Percentiles rank a stretch among this genome's conserved stretches.
Evolutionary conservation across 2,888 invertebrate genomes (phyloP).

Genomic region (Campoletis raptor): DNA sequence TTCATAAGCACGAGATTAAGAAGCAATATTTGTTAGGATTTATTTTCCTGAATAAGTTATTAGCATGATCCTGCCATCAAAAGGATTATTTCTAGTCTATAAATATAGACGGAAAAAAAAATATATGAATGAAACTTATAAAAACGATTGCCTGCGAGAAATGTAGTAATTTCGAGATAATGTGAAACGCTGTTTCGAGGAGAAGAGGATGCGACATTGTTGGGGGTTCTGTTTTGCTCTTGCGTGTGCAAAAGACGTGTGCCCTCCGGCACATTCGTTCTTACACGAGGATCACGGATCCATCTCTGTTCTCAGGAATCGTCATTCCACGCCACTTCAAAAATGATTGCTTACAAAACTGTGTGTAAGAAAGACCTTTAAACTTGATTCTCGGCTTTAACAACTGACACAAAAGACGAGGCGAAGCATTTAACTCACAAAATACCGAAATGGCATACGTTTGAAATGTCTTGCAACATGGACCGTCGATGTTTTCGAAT

Average conservation of each 20-base stretch:
- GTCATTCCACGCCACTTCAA: not conserved
- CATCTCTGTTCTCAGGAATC: not conserved
- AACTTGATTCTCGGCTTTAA: not conserved
- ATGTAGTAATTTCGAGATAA: not conserved
- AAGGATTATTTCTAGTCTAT: not conserved
- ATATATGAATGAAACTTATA: not conserved
- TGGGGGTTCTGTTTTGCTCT: not conserved
- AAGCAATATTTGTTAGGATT: no score
- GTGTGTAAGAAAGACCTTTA: not conserved
- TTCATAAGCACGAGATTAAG: no score
- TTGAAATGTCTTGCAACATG: not conserved
- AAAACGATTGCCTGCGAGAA: not conserved
- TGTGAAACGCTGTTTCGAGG: not conserved
- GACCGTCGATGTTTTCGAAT: not conserved
- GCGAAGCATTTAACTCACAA: not conserved
- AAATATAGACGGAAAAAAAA: not conserved
- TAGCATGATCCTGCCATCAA: no score
- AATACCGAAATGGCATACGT: not conserved
- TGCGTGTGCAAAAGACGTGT: not conserved
- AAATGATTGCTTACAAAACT: not conserved
- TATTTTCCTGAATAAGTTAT: not conserved
- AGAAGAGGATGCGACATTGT: not conserved
- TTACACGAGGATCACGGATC: not conserved
- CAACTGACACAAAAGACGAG: not conserved
- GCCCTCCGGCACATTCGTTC: not conserved